phyloP scores from a whole-genome alignment of 2,113 vertebrate species.

The Cinclus mexicanus region DNA sequence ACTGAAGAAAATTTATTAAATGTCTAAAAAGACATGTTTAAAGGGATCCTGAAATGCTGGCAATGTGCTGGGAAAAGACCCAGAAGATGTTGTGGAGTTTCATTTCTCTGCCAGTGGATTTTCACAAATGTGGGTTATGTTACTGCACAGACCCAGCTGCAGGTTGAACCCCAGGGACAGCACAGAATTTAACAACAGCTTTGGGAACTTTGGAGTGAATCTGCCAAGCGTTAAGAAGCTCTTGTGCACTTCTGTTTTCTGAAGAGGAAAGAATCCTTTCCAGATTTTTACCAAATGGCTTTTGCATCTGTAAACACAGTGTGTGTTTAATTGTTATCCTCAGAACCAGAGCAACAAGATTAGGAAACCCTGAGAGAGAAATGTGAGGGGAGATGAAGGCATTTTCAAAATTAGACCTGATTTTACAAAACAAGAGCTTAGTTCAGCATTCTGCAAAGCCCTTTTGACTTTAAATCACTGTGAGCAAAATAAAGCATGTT shows the following conservation, averaged over 20 bases:
- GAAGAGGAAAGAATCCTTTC: not conserved
- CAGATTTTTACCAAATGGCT: not conserved
- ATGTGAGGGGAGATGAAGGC: not conserved
- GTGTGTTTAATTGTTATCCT: not conserved
- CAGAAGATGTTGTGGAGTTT: not conserved
- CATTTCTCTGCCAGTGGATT: not conserved
- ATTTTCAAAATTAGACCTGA: constrained; percentile 1
- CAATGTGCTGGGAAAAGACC: not conserved
- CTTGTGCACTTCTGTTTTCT: not conserved
- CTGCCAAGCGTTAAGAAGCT: not conserved
- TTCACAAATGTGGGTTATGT: not conserved
- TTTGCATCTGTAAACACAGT: not conserved
- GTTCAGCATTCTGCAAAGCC: constrained; percentile 43
- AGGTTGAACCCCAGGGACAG: not conserved
- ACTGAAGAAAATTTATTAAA: not conserved
- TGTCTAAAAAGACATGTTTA: not conserved
- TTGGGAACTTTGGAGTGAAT: not conserved
- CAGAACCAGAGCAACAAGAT: not conserved
- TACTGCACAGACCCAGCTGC: not conserved
- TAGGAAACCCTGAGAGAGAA: not conserved
- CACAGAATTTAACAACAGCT: not conserved
- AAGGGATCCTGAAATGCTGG: not conserved
- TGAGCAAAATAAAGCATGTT: constrained; percentile 47
- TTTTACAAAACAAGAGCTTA: constrained; percentile 13
- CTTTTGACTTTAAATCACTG: not conserved